A percentile compares a stretch with the other conserved stretches of the same genome.
phyloP scores from a whole-genome alignment of 2,888 invertebrate genomes.

The Sinotaia quadrata region DNA sequence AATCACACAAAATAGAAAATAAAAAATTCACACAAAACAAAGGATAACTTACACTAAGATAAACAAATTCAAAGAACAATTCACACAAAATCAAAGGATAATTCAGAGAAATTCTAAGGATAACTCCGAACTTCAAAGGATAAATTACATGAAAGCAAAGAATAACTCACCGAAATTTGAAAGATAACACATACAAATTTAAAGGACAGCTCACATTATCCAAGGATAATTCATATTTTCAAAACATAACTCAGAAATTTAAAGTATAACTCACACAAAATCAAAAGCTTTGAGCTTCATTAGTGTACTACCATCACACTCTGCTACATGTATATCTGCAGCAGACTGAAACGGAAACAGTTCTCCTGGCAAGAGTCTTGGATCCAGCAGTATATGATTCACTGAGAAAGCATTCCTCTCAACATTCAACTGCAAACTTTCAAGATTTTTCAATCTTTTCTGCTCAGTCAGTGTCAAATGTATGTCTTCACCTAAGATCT shows the following conservation, averaged over 20 bases:
- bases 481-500: constrained; percentile 39
- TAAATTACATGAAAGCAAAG: no score
- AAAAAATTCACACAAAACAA: no score
- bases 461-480: constrained; percentile 52
- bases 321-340: constrained; percentile 46
- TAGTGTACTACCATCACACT: constrained; percentile 46
- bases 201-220: neutral
- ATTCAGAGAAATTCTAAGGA: no score
- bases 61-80: no score
- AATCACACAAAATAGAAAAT: no score
- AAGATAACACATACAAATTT: no score
- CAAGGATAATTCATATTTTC: neutral
- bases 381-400: constrained; percentile 37
- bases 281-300: constrained; percentile 57
- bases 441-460: constrained; percentile 23
- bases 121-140: no score
- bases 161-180: no score
- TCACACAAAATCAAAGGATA: no score
- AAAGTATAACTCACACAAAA: constrained; percentile 54
- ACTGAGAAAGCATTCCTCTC: constrained; percentile 38
- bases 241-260: neutral
- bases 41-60: no score
- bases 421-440: constrained; percentile 44
- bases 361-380: constrained; percentile 42
- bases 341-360: constrained; percentile 36